Evolutionary conservation across 92 coral and sea anemone species (phyloP).

Genomic region (Montipora capitata): DNA sequence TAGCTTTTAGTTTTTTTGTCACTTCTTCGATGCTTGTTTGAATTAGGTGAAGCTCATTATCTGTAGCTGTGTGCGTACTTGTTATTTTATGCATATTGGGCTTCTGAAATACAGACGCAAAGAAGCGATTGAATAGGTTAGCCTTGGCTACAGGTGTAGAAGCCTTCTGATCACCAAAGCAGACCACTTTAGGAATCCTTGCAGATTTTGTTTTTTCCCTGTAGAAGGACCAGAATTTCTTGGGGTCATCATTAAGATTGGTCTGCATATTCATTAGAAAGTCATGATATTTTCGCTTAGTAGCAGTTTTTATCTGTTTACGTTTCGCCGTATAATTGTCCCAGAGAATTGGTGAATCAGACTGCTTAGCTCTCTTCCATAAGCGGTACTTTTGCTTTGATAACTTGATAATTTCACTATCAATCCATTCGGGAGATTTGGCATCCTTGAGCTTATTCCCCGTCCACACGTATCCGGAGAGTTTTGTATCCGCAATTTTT

Average conservation of each 20-base stretch:
- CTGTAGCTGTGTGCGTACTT: neutral
- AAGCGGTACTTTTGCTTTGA: neutral
- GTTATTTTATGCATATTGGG: neutral
- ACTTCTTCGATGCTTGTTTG: neutral
- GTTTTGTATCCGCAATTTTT: no score
- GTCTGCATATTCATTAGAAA: no score
- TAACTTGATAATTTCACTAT: conserved; percentile 19
- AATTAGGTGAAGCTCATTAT: neutral
- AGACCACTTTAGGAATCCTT: neutral
- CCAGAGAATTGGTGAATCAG: conserved; percentile 15
- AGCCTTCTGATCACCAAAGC: neutral
- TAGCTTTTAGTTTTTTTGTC: neutral
- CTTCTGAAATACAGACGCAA: neutral
- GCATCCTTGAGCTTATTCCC: conserved; percentile 39
- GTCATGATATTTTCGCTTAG: no score
- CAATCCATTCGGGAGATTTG: conserved; percentile 36
- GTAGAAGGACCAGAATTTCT: conserved; percentile 46
- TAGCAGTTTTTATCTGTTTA: no score
- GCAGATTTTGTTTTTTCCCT: no score
- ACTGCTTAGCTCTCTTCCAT: conserved; percentile 22
- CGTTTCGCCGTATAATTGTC: neutral
- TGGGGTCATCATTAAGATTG: conserved; percentile 40
- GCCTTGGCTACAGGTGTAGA: neutral
- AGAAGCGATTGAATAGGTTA: neutral
- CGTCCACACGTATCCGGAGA: no score